Evolutionary conservation across 2,113 vertebrate species (phyloP), one percentile per base, ranked within the genome.

Genomic region (Typhlomys cinereus): DNA sequence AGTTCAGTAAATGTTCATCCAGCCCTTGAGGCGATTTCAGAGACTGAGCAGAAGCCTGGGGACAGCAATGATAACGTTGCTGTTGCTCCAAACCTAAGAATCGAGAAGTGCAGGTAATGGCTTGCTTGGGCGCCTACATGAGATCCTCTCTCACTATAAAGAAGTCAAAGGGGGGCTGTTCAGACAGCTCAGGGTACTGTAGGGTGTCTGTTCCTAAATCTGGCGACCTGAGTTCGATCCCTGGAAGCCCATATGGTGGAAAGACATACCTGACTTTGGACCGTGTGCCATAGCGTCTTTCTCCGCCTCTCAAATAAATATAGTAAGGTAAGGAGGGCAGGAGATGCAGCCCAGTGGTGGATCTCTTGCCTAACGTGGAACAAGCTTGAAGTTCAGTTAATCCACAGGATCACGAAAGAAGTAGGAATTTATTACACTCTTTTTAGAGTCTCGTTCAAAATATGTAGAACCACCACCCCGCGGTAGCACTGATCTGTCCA

Each of bases 391-490:
- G 31, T 18, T 12, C 39, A 39, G 52, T 31, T 27, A 15, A 3
- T 25, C 41, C 76, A 61, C 39, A 46, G n/a, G n/a, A n/a, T n/a
- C 41, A 62, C 9, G 14, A 57, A 62, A 29, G 20, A 83, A 78
- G 57, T 0, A 8, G 15, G 20, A 1, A 54, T 85, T 66, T 52
- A 41, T 80, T 67, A 74, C 18, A 18, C 7, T 70, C 36, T 78
- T 73, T 75, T 62, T 21, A 57, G 44, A 10, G 57, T 36, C 70
- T 39, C 1, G n/a, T 78, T 57, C 39, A 71, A 95, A 95, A 73
- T 39, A 82, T 11, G 9, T 20, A 34, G 7, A 62, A 41, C 31
- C 18, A 52, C 18, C 20, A 11, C 12, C 18, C 15, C 10, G 13
- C 17, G 39, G 48, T 1, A 29, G 13, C 1, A 1, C 44, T 17